Conservation (phyloP, 2,888 invertebrate genomes). For the Leptopilina syphax region DNA sequence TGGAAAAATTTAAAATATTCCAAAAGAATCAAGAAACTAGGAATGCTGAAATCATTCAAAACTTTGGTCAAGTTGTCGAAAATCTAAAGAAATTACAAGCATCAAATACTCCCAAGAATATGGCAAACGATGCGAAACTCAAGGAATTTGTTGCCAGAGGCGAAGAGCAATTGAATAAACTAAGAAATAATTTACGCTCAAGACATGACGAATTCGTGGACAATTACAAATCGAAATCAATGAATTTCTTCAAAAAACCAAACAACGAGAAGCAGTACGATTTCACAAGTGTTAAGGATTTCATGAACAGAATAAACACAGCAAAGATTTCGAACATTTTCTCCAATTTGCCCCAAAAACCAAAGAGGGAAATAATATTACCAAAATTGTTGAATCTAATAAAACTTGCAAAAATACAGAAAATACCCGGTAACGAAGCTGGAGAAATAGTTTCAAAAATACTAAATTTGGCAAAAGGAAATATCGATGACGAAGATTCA, state of each 20-base stretch:
- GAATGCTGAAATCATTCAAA: slow-evolving; percentile 47
- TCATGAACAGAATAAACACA: slow-evolving; percentile 5
- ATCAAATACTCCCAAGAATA: not conserved
- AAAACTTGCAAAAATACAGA: not conserved
- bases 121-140: slow-evolving; percentile 45
- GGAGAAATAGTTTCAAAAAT: no score
- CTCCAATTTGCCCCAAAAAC: slow-evolving; percentile 45
- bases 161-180: slow-evolving; percentile 54
- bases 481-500: not conserved
- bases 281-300: not conserved
- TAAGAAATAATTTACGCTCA: slow-evolving; percentile 56
- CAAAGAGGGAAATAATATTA: not conserved
- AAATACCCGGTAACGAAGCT: not conserved
- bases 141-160: slow-evolving; percentile 53
- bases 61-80: slow-evolving; percentile 54
- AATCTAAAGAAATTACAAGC: slow-evolving; percentile 42
- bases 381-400: not conserved
- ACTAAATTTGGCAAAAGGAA: no score
- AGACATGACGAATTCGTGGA: slow-evolving; percentile 58
- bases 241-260: slow-evolving; percentile 50
- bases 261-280: not conserved
- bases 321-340: slow-evolving; percentile 49
- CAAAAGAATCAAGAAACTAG: slow-evolving; percentile 46
- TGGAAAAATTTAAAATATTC: slow-evolving; percentile 23
- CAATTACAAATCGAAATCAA: slow-evolving; percentile 56